A percentile compares a stretch with the other conserved stretches of the same genome.
These are phyloP conservation scores for Camponotus floridanus DNA, from an alignment of 1,140 invertebrate genomes.

Conservation along the genomic window DNA sequence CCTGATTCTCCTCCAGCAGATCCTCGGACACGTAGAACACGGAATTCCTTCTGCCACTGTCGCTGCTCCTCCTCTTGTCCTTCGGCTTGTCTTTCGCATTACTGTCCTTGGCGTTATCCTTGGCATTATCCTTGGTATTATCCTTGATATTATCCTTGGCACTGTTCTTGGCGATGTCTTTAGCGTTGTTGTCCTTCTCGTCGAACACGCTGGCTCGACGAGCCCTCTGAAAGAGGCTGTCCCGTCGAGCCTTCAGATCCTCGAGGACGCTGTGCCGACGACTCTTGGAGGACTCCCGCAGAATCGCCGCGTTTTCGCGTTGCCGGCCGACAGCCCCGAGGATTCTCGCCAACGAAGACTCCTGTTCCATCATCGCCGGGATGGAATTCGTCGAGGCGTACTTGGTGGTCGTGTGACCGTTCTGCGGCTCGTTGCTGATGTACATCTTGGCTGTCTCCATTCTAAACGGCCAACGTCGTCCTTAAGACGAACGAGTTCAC, in stretches of 20 bases:
- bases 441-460: constrained; percentile 83
- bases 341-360: constrained; percentile 64
- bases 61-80: constrained; percentile 74
- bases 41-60: constrained; percentile 72
- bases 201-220: constrained; percentile 80
- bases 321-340: constrained; percentile 13
- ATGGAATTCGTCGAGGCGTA: constrained; percentile 85
- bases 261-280: constrained; percentile 83
- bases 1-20: constrained; percentile 82
- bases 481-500: constrained; percentile 13
- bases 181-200: constrained; percentile 79
- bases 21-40: constrained; percentile 82
- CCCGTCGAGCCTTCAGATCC: constrained; percentile 81
- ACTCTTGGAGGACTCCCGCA: constrained; percentile 59
- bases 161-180: not conserved
- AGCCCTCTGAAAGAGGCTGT: constrained; percentile 82
- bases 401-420: constrained; percentile 74
- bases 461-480: constrained; percentile 60
- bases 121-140: not conserved
- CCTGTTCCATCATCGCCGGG: constrained; percentile 80
- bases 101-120: constrained; percentile 22
- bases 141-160: not conserved
- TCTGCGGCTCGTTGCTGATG: constrained; percentile 78
- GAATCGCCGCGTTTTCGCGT: constrained; percentile 50
- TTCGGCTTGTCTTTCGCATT: constrained; percentile 55